phyloP scores from a whole-genome alignment of 2,888 invertebrate species.

The Xylocampa areola region DNA sequence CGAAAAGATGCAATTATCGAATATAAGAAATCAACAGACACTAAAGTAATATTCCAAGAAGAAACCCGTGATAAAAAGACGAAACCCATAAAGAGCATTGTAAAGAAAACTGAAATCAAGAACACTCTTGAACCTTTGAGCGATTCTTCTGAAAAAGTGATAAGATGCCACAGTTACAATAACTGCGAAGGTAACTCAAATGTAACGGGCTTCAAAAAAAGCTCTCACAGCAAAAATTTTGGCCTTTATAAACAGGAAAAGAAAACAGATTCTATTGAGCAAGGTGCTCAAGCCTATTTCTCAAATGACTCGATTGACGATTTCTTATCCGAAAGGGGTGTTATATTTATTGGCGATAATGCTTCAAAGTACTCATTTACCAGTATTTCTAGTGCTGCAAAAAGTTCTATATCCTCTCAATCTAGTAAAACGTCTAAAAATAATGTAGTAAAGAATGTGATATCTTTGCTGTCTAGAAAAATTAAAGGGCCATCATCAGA shows the following conservation, averaged over 20 bases:
- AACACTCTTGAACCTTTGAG: not conserved
- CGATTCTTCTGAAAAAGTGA: conserved; percentile 72
- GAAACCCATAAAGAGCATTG: conserved; percentile 15
- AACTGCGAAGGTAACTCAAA: conserved; percentile 44
- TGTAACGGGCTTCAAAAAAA: conserved; percentile 11
- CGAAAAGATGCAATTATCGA: conserved; percentile 9
- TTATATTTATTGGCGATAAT: conserved; percentile 71
- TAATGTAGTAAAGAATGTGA: conserved; percentile 71
- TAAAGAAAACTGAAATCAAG: conserved; percentile 18
- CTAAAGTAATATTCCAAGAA: conserved; percentile 50
- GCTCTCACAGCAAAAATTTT: conserved; percentile 2
- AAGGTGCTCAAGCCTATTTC: conserved; percentile 76
- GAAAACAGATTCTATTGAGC: conserved; percentile 67
- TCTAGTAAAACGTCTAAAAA: conserved; percentile 80
- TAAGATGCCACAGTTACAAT: conserved; percentile 74
- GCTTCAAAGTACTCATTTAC: conserved; percentile 73
- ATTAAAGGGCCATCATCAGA: conserved; percentile 74
- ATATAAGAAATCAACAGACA: conserved; percentile 18
- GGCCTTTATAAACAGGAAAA: conserved; percentile 27
- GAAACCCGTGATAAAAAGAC: conserved; percentile 31
- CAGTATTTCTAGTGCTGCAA: conserved; percentile 61
- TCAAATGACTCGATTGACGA: conserved; percentile 83
- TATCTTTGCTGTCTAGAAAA: conserved; percentile 69
- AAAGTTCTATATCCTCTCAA: conserved; percentile 59
- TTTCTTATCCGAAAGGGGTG: conserved; percentile 75